Base-by-base conservation (phyloP, 2,797 vertebrate species). In the Sebastes trivittatus region DNA sequence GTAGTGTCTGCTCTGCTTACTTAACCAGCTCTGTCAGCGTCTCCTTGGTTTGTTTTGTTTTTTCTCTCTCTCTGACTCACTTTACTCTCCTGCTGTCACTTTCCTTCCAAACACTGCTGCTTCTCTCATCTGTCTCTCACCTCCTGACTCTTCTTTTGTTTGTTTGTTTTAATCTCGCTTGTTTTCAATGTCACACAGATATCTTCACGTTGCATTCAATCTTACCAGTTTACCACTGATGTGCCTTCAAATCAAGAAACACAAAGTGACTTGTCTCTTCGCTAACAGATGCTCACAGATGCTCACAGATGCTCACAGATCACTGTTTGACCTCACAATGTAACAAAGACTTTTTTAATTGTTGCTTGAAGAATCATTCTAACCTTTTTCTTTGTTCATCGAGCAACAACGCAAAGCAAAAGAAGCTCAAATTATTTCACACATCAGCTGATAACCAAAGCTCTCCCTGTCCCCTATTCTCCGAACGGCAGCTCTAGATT, bases 1-100 rank as follows among this genome's bases (percentile, higher is more conserved):
- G 61, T 71, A 5, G 72, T 59, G 80, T 68, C 75, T 77, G 72
- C 78, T 83, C 74, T 13, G 78, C 78, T 74, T 70, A 64, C 65
- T 81, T 34, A 78, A 73, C 29, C 49, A 11, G 38, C 59, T 85
- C 27, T 1, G 27, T 52, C 30, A 36, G 52, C 9, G 13, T 36
- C 66, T 55, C 64, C 23, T 34, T 23, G 49, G 4, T 54, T 49
- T 74, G n/a, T 75, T 54, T 74, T 20, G 65, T 36, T 70, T 42
- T 29, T 29, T 20, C 23, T 56, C 7, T 16, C 18, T 36, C 56
- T 69, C 46, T 29, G 73, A 65, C 29, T 78, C 54, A 38, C 63
- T 81, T 80, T 58, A 55, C 73, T 29, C 70, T 66, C 16, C 86
- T 29, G 59, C 70, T 72, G 72, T 82, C 75, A 29, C 65, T 73